phyloP scores from a whole-genome alignment of 2,888 invertebrate genomes.

The Heliconius charithonia region DNA sequence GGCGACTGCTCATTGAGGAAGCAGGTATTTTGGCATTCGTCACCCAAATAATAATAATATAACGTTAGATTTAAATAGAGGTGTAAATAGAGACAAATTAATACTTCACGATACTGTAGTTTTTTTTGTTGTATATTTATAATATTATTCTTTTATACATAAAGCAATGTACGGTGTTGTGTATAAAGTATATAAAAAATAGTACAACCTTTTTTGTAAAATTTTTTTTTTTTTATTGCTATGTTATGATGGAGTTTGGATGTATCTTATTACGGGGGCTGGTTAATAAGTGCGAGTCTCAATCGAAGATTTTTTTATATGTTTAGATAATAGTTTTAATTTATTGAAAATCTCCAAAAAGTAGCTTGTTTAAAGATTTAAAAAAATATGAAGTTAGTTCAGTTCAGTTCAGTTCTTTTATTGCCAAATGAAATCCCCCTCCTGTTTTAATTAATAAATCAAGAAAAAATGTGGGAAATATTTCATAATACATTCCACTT shows the following conservation, averaged over 20 bases:
- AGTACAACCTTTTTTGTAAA: too few relatives aligned
- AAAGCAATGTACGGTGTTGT: neutral
- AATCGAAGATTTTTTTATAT: too few relatives aligned
- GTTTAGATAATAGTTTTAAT: too few relatives aligned
- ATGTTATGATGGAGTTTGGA: too few relatives aligned
- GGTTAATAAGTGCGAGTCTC: too few relatives aligned
- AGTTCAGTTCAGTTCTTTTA: too few relatives aligned
- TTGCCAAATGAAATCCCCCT: neutral
- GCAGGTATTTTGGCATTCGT: neutral
- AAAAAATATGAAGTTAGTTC: too few relatives aligned
- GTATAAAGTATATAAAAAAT: neutral
- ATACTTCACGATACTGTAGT: neutral
- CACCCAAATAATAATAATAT: slow-evolving; percentile 14
- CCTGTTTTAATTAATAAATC: neutral
- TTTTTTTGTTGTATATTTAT: neutral
- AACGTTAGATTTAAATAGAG: neutral
- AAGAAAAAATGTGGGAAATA: neutral
- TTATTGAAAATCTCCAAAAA: too few relatives aligned
- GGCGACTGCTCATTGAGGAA: neutral
- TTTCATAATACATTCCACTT: neutral
- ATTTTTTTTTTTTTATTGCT: too few relatives aligned
- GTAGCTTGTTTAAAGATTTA: too few relatives aligned
- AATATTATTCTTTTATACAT: neutral
- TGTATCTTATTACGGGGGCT: too few relatives aligned
- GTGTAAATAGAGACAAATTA: neutral